Conservation (phyloP, 2,888 invertebrate species). For the Sipha maydis region DNA sequence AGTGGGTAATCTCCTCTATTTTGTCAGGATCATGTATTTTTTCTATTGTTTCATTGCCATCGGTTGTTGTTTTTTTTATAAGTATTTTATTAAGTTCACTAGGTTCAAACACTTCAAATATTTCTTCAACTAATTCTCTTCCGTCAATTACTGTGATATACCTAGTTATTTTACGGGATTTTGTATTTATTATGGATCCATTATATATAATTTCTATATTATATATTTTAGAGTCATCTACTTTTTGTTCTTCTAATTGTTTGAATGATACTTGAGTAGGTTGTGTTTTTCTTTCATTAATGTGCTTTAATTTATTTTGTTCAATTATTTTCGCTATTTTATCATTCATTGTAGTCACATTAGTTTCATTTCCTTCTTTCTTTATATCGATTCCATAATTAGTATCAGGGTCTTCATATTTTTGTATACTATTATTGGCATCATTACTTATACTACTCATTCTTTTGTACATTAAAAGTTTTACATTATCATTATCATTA, state of each 20-base stretch:
- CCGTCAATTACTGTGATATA: background rate
- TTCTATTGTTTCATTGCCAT: background rate
- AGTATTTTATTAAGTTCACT: background rate
- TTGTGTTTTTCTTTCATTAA: background rate
- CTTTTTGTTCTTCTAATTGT: background rate
- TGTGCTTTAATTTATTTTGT: slow-evolving; percentile 21
- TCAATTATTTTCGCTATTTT: slow-evolving; percentile 41
- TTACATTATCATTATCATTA: slow-evolving; percentile 22
- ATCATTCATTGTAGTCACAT: slow-evolving; percentile 4
- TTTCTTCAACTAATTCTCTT: background rate
- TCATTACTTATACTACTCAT: slow-evolving; percentile 18
- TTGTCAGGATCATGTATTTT: background rate
- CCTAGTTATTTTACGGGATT: background rate
- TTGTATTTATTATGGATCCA: background rate
- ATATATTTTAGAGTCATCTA: background rate
- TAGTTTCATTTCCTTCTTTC: background rate
- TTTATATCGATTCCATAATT: background rate
- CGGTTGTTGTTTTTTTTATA: slow-evolving; percentile 10
- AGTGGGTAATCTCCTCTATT: background rate
- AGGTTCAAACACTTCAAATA: background rate
- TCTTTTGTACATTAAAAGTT: slow-evolving; percentile 52
- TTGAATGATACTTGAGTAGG: background rate
- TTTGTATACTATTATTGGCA: background rate
- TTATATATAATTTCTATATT: background rate
- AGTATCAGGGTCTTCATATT: background rate